Conservation (phyloP, 2,797 vertebrate genomes). For the Limosa lapponica region DNA sequence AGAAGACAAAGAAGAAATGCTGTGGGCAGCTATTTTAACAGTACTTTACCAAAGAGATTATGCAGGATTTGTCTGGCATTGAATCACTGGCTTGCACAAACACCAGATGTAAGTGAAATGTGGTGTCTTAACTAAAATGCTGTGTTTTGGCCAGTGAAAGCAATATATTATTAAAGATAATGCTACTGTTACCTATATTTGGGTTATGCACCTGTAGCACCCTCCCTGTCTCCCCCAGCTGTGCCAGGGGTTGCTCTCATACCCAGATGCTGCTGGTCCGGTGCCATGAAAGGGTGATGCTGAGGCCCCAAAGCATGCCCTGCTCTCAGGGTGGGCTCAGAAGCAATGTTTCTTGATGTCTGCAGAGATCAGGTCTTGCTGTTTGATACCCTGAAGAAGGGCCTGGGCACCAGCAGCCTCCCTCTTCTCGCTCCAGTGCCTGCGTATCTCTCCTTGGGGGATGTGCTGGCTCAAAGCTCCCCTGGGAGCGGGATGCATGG, state of each 20-base stretch:
- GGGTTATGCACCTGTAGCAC: not conserved
- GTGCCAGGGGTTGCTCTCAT: not conserved
- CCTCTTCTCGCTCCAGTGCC: not conserved
- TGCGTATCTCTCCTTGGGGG: fast-evolving
- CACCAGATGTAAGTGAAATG: conserved; percentile 35
- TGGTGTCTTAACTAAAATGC: conserved; percentile 1
- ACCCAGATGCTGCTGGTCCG: not conserved
- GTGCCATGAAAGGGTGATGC: not conserved
- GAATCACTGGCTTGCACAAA: conserved; percentile 37
- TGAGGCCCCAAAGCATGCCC: fast-evolving
- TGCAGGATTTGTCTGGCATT: conserved; percentile 24
- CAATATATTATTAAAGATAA: not conserved
- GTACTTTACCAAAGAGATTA: conserved; percentile 19
- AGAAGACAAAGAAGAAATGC: conserved; percentile 17
- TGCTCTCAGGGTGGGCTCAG: not conserved
- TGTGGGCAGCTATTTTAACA: not conserved
- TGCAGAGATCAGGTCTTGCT: not conserved
- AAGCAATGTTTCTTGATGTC: not conserved
- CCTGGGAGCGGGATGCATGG: fast-evolving
- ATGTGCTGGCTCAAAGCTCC: not conserved
- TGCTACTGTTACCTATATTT: not conserved
- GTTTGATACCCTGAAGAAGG: not conserved
- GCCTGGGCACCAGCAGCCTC: not conserved
- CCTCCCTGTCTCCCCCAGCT: not conserved
- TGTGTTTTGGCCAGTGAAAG: not conserved